A percentile compares a stretch with the other conserved stretches of the same genome.
Evolutionary conservation across 1,140 invertebrate genomes (phyloP).

Genomic region (Charaxes varanes): DNA sequence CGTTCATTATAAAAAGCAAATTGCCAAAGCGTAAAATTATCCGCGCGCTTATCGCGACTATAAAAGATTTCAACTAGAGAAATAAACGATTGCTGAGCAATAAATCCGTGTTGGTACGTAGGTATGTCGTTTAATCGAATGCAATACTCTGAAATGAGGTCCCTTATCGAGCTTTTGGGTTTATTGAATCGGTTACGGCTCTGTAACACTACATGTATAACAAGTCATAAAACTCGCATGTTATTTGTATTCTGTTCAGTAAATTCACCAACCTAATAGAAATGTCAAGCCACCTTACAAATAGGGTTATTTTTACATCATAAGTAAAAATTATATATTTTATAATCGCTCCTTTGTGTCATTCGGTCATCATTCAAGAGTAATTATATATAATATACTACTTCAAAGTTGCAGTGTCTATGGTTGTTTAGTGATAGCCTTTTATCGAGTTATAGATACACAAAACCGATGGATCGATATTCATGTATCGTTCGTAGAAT

Average conservation of each 20-base stretch:
- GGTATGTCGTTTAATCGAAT: conserved; percentile 26
- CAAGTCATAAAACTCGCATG: conserved; percentile 6
- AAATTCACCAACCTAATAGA: background rate
- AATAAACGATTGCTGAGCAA: conserved; percentile 31
- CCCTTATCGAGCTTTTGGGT: conserved; percentile 36
- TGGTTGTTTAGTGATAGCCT: background rate
- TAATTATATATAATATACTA: too few relatives aligned
- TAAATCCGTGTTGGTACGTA: conserved; percentile 27
- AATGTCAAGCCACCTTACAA: too few relatives aligned
- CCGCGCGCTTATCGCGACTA: conserved; percentile 41
- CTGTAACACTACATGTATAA: conserved; percentile 10
- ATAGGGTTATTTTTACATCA: too few relatives aligned
- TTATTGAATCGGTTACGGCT: conserved; percentile 30
- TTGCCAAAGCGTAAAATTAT: conserved; percentile 57
- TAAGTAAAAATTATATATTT: too few relatives aligned
- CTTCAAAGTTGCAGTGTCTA: too few relatives aligned
- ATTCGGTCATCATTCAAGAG: too few relatives aligned
- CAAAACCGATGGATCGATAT: too few relatives aligned
- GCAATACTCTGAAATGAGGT: conserved; percentile 28
- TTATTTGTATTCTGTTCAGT: conserved; percentile 2
- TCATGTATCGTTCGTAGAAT: too few relatives aligned
- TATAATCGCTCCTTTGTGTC: too few relatives aligned
- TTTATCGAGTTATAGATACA: background rate
- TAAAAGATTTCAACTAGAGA: conserved; percentile 38
- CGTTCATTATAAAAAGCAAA: conserved; percentile 30